Conservation (phyloP, 2,797 vertebrate species). For the Chanos chanos region DNA sequence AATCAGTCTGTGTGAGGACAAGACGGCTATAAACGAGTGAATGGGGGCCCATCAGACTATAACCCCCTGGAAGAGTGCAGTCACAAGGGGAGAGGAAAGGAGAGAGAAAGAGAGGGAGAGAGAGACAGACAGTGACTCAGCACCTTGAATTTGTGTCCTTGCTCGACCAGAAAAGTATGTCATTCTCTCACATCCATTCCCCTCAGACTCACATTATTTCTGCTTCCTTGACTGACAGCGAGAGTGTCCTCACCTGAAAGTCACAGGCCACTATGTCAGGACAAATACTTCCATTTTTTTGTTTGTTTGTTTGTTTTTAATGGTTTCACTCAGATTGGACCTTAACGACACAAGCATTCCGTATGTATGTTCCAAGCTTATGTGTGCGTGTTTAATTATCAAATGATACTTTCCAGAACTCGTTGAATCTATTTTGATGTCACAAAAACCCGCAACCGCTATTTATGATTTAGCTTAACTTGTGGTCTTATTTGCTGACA, state of each 20-base stretch:
- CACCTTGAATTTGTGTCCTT: constrained; percentile 60
- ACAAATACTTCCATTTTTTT: constrained; percentile 42
- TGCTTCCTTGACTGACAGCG: constrained; percentile 67
- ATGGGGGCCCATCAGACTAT: constrained; percentile 72
- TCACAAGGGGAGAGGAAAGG: constrained; percentile 51
- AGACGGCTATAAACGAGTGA: constrained; percentile 68
- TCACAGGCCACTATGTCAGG: constrained; percentile 66
- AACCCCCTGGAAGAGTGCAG: no score
- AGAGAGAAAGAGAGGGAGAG: constrained; percentile 30
- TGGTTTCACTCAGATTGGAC: neutral
- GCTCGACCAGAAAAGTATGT: constrained; percentile 69
- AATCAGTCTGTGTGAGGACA: constrained; percentile 63
- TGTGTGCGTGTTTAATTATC: no score
- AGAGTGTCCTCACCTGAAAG: constrained; percentile 69
- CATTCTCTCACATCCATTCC: constrained; percentile 57
- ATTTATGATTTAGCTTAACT: neutral
- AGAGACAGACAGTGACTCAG: constrained; percentile 27
- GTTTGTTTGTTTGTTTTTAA: neutral
- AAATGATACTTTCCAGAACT: no score
- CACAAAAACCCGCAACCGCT: neutral
- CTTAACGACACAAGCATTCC: no score
- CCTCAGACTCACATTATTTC: constrained; percentile 60
- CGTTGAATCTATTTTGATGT: neutral
- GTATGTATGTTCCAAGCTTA: no score
- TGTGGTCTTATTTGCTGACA: neutral